Percentiles rank a stretch among this genome's conserved stretches.
phyloP scores from a whole-genome alignment of 2,888 invertebrate species.

The Vesta saturnalis region DNA sequence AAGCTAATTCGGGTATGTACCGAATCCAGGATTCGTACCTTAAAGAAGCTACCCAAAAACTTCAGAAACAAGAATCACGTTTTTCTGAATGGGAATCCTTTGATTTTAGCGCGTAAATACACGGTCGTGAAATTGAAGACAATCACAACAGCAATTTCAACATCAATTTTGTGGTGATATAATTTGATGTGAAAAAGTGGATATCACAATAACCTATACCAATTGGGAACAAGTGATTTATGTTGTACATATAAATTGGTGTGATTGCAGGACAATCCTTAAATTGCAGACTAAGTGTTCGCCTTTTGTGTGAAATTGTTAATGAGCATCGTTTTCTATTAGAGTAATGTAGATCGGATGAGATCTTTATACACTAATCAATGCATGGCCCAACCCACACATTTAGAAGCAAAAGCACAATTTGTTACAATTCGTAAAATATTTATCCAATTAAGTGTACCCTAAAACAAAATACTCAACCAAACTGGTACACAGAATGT shows the following conservation, averaged over 20 bases:
- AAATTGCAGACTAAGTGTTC: conserved; percentile 47
- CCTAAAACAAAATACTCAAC: not conserved
- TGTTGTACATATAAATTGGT: conserved; percentile 45
- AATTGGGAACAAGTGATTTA: conserved; percentile 54
- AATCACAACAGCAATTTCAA: conserved; percentile 49
- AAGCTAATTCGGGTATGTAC: conserved; percentile 93
- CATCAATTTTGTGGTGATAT: conserved; percentile 40
- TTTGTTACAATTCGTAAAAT: not conserved
- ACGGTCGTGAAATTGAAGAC: conserved; percentile 49
- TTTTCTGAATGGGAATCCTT: conserved; percentile 85
- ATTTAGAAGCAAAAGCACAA: not conserved
- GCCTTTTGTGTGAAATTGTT: conserved; percentile 51
- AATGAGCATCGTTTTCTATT: conserved; percentile 31
- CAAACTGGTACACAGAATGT: not conserved
- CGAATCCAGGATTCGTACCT: conserved; percentile 88
- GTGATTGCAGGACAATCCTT: conserved; percentile 57
- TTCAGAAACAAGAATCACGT: conserved; percentile 89
- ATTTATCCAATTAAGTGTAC: not conserved
- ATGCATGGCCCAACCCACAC: conserved; percentile 9
- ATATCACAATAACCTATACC: conserved; percentile 41
- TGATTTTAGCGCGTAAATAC: conserved; percentile 67
- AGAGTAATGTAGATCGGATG: conserved; percentile 33
- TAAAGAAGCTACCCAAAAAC: conserved; percentile 86
- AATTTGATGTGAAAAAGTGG: conserved; percentile 39
- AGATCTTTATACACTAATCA: conserved; percentile 19